Percentiles rank a stretch among this genome's conserved stretches.
These are phyloP conservation scores for Sarcophaga bullata DNA, from an alignment of 1,140 invertebrate genomes.

Conservation along the genomic window DNA sequence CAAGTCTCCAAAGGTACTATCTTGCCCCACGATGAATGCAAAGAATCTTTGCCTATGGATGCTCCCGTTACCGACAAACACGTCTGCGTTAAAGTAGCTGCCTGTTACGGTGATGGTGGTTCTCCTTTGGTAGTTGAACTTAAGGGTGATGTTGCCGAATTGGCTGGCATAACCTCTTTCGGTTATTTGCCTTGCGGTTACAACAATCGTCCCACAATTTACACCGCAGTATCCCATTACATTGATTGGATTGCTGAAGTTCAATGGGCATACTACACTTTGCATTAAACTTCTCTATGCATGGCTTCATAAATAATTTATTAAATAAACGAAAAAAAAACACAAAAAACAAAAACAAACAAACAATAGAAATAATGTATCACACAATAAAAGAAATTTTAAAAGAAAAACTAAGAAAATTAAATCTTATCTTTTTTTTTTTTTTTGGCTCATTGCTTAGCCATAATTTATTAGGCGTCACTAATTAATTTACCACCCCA, in stretches of 20 bases:
- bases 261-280: slow-evolving; percentile 57
- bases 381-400: not conserved
- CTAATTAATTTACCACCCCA: slow-evolving; percentile 28
- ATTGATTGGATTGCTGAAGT: slow-evolving; percentile 72
- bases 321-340: not conserved
- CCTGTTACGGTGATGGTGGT: slow-evolving; percentile 77
- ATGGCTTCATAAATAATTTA: not conserved
- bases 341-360: not conserved
- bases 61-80: slow-evolving; percentile 63
- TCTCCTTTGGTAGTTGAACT: slow-evolving; percentile 70
- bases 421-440: slow-evolving; percentile 26
- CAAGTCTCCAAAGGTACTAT: slow-evolving; percentile 58
- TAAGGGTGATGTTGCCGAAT: slow-evolving; percentile 51
- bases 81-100: slow-evolving; percentile 71
- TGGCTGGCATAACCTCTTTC: slow-evolving; percentile 79
- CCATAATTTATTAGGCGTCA: slow-evolving; percentile 14
- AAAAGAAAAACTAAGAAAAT: not conserved
- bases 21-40: slow-evolving; percentile 49
- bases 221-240: slow-evolving; percentile 73
- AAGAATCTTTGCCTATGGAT: slow-evolving; percentile 50
- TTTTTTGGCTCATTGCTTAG: not conserved
- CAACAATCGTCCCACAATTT: slow-evolving; percentile 75
- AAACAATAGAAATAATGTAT: not conserved
- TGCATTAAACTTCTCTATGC: slow-evolving; percentile 41
- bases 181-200: slow-evolving; percentile 77